Evolutionary conservation across 2,113 vertebrate genomes (phyloP), one percentile per base, ranked within the genome.

Genomic region (Excalfactoria chinensis): DNA sequence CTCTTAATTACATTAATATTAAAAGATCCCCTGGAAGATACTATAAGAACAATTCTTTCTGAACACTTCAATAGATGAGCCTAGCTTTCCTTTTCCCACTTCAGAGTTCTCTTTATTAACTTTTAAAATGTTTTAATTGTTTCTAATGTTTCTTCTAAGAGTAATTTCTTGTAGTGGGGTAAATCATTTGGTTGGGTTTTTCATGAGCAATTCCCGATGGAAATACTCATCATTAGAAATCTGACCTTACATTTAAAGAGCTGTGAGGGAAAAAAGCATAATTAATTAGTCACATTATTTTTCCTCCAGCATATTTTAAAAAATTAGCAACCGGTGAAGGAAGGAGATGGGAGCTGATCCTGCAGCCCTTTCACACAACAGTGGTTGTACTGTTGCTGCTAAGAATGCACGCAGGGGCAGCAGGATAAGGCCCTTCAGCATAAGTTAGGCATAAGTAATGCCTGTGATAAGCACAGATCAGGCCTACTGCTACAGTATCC

Each of bases 131-230:
- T 80, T 88, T 88, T 84, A 93, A 91, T 88, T 88, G 67, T 84
- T 93, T 62, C 41, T 78, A 76, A 67, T 78, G 41, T 67, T 93
- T 95, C 72, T 84, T 91, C 66, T 89, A 80, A 81, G 70, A 90
- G 32, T 49, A 86, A 59, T 83, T 67, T 71, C 79, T 85, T 84
- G 59, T 5, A 70, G 82, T 21, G 48, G 43, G 91, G 43, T 20
- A 88, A 32, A 78, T 56, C 67, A 25, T 79, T 79, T 78, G 59
- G 75, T 56, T 69, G 60, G 22, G 16, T 75, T 94, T 89, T 85
- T 86, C 58, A 74, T 74, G 59, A 85, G 58, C 87, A 96, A 96
- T 77, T 94, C 93, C 93, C 93, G 84, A 46, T 64, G 84, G 93
- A 89, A 95, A 94, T 72, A 64, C 78, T 82, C 82, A 86, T 88